Conservation (phyloP, 2,113 vertebrate genomes). For the Salvelinus sp. region DNA sequence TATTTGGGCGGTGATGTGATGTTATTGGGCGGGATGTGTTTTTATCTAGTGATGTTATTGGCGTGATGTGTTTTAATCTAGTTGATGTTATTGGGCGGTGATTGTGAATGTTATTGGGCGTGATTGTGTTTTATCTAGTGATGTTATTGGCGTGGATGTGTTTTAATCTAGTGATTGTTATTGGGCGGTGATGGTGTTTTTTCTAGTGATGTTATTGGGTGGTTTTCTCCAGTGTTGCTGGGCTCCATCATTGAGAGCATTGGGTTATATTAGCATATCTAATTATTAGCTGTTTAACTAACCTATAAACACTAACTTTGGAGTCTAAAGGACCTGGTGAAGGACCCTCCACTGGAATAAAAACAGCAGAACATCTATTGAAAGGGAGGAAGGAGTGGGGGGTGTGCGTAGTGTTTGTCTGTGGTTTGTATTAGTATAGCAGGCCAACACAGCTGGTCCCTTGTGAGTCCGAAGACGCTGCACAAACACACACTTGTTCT, state of each 20-base stretch:
- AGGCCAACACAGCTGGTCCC: not conserved
- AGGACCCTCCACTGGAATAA: constrained; percentile 5
- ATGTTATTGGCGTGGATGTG: not conserved
- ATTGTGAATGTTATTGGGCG: no score
- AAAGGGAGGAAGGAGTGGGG: not conserved
- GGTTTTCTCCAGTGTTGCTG: no score
- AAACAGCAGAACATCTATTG: no score
- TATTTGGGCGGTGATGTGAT: no score
- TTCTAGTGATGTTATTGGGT: no score
- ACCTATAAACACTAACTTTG: not conserved
- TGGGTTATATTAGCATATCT: constrained; percentile 2
- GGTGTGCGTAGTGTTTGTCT: not conserved
- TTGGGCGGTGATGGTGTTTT: no score
- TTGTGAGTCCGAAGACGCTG: not conserved
- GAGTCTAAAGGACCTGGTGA: not conserved
- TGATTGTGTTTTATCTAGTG: constrained; percentile 27
- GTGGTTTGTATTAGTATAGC: not conserved
- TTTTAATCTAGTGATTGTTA: no score
- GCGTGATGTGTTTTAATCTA: no score
- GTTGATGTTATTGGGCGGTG: no score
- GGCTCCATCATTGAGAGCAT: no score
- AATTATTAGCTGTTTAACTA: constrained; percentile 6
- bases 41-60: no score
- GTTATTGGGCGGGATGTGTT: no score
- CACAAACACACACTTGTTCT: not conserved